Base-by-base conservation (phyloP, 2,888 invertebrate genomes). In the Peribatodes rhomboidaria region DNA sequence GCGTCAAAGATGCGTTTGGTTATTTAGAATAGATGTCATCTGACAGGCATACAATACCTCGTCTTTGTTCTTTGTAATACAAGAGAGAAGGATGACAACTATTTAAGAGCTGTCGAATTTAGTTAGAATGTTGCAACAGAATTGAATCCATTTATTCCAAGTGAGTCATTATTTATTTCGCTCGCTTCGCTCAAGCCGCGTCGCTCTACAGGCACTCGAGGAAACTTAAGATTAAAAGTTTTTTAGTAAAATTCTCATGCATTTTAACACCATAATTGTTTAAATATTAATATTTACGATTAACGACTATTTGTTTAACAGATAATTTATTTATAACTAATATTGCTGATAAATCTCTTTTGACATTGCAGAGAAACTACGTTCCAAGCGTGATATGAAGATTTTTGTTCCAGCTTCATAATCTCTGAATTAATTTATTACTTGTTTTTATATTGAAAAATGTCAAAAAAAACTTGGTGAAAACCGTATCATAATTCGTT, bases 201-300 rank as follows among this genome's bases (percentile, higher is more conserved):
- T 33, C 11, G n/a, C 46, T 13, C 46, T 9, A 31, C 47, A 56
- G 20, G 59, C 55, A 50, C 50, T 46, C 10, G 54, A 52, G n/a
- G 46, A 35, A 55, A 60, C 60, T 61, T 60, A 65, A 44, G 41
- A 56, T 14, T 53, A 54, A 6, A 27, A 35, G 20, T 33, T 42
- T 35, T 27, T 62, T 50, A 62, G 31, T 57, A 46, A 14, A 33
- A 50, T 56, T 61, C 10, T 35, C 61, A 56, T 61, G 61, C 61
- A 14, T 41, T 46, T 46, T n/a, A 58, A 44, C 35, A 37, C 49
- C 50, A 57, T 57, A 37, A 31, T 50, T 11, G 9, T 61, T 27
- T 33, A 33, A 39, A 47, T 37, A 37, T 18, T 18, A 16, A 33
- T 13, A 35, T 44, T 22, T 14, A 31, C 7, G 9, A 27, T 31